These are phyloP conservation scores for Macrobrachium nipponense DNA, from an alignment of 1,140 invertebrate species.

Conservation along the genomic window DNA sequence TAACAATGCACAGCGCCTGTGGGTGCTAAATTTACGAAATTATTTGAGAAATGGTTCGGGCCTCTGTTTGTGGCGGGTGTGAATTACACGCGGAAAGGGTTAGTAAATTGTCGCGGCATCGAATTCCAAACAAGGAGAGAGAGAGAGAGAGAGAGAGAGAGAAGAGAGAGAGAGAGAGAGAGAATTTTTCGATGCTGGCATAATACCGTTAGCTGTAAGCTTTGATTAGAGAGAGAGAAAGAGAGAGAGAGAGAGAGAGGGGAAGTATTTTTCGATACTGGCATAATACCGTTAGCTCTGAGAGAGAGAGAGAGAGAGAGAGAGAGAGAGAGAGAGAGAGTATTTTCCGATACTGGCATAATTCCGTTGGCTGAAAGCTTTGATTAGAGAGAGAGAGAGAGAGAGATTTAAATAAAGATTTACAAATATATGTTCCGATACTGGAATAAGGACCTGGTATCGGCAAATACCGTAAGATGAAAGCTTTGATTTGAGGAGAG, in stretches of 20 bases:
- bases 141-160: slow-evolving; percentile 28
- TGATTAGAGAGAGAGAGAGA: no score
- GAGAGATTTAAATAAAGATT: no score
- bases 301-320: slow-evolving; percentile 32
- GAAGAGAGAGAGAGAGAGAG: slow-evolving; percentile 31
- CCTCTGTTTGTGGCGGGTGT: no score
- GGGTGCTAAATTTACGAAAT: no score
- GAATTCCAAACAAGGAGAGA: background rate
- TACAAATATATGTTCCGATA: no score
- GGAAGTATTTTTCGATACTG: no score
- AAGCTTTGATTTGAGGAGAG: background rate
- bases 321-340: slow-evolving; percentile 20
- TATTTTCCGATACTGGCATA: no score
- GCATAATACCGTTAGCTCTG: background rate
- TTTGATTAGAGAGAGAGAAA: background rate
- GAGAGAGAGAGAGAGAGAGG: slow-evolving; percentile 17
- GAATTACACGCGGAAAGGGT: no score
- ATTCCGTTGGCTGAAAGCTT: no score
- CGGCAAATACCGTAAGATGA: background rate
- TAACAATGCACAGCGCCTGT: no score
- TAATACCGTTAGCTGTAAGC: background rate
- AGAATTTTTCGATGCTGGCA: background rate
- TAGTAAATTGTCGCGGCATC: no score
- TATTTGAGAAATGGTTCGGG: no score
- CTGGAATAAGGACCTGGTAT: background rate